Percentiles rank a stretch among this genome's conserved stretches.
These are phyloP conservation scores for Coecobrya sp. DNA, from an alignment of 2,888 invertebrate species.

Conservation along the genomic window DNA sequence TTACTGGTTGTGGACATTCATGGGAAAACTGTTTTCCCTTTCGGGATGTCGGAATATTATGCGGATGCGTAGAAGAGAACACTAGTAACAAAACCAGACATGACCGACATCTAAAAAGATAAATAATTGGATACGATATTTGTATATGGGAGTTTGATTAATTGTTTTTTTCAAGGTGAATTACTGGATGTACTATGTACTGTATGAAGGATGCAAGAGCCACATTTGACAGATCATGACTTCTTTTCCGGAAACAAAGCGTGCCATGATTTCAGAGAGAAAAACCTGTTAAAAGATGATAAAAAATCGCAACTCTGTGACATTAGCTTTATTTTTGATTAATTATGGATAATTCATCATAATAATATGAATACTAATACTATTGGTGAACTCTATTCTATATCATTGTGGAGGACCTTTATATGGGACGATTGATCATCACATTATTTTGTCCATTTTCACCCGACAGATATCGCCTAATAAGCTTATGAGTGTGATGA, in stretches of 20 bases:
- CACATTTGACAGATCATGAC: neutral
- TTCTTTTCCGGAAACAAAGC: constrained; percentile 52
- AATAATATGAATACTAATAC: neutral
- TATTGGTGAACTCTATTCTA: too few species aligned
- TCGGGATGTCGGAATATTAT: neutral
- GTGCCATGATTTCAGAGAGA: neutral
- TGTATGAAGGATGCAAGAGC: neutral
- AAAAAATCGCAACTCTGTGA: constrained; percentile 5
- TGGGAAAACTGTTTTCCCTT: constrained; percentile 68
- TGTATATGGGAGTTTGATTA: constrained; percentile 72
- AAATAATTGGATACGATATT: constrained; percentile 69
- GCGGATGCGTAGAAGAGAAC: neutral
- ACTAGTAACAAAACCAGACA: constrained; percentile 42
- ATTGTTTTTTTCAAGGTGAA: constrained; percentile 73
- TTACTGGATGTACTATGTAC: constrained; percentile 1
- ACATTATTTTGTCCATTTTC: neutral
- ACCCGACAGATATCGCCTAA: neutral
- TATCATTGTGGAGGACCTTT: neutral
- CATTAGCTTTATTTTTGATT: constrained; percentile 13
- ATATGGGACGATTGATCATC: constrained; percentile 5
- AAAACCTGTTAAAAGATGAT: neutral
- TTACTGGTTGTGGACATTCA: constrained; percentile 68
- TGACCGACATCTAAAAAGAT: constrained; percentile 23
- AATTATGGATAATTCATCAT: neutral
- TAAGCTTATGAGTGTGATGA: constrained; percentile 20